phyloP scores from a whole-genome alignment of 2,888 invertebrate species.

The Pristionchus entomophagus region DNA sequence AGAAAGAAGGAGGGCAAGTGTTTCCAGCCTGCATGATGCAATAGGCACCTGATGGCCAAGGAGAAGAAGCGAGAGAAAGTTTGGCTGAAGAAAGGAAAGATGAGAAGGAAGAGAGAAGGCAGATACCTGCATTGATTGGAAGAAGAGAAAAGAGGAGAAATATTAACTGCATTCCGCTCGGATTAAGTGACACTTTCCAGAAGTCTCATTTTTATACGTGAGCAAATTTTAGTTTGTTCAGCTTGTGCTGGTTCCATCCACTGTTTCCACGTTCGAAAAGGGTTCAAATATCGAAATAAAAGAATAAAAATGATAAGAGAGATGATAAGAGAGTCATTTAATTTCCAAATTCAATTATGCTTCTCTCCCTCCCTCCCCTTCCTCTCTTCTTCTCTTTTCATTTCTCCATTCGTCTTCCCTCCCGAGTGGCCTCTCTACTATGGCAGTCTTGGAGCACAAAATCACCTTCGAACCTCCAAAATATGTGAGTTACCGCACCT shows the following conservation, averaged over 20 bases:
- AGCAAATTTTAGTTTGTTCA: not conserved
- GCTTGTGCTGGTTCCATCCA: not conserved
- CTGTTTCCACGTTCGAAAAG: not conserved
- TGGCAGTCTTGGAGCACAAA: conserved; percentile 24
- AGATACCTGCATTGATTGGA: not conserved
- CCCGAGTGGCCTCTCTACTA: not conserved
- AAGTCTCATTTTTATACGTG: not conserved
- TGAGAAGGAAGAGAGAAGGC: not conserved
- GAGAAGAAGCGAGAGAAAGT: not conserved
- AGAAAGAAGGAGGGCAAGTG: conserved; percentile 11
- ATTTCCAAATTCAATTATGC: not conserved
- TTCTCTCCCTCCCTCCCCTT: not conserved
- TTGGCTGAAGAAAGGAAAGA: not conserved
- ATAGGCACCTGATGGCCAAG: conserved; percentile 37
- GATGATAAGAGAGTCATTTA: too few species aligned
- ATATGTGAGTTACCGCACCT: not conserved
- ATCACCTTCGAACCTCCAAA: conserved; percentile 30
- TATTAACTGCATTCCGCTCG: not conserved
- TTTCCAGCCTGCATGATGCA: conserved; percentile 37
- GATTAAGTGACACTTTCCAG: not conserved
- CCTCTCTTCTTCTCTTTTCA: not conserved
- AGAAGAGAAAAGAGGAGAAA: not conserved
- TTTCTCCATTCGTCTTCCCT: not conserved
- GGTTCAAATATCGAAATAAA: not conserved
- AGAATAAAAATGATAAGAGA: too few species aligned